Base-by-base conservation (phyloP, 1,140 invertebrate genomes). In the Bombus impatiens region DNA sequence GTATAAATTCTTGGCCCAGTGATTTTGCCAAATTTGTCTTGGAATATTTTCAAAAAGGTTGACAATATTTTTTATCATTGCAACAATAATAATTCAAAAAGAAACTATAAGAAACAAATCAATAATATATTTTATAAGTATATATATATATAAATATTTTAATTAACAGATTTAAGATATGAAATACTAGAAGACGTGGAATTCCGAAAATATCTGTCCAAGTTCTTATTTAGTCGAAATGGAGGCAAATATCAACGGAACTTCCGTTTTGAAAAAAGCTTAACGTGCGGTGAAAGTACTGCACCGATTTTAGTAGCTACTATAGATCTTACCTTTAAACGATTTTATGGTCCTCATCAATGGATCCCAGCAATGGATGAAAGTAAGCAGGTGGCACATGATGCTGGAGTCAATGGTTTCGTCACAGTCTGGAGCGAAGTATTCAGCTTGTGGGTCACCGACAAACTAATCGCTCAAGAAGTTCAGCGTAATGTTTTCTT, bases 401-500 rank as follows among this genome's bases (percentile, higher is more conserved):
- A 95, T 15, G 92, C 95, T 0, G 94, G 96, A 3, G 96, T 97
- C 18, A 93, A 96, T 84, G 96, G 96, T 67, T 96, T 96, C 91
- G 95, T 96, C 1, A 96, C 96, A 44, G 96, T 96, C 1, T 97
- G 97, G 97, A 96, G 96, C 18, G 96, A 96, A 93, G 95, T 96
- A 67, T 98, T 97, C 91, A 96, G 96, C 12, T 96, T 96, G 70
- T 98, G 97, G 97, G 96, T 97, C 25, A 97, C 97, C 0, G 97
- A 98, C 92, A 97, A 98, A 93, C 95, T 97, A 70, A 98, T 98
- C 62, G 96, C 96, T 6, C 94, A 96, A 62, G 97, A 98, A 95
- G 96, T 98, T 3, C 96, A 97, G 78, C 96, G 98, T 83, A 99
- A 99, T 95, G 95, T 98, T 76, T 95, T 96, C 44, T 93, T 98